Evolutionary conservation across 2,888 invertebrate species (phyloP).

Genomic region (Mechanitis mazaeus): DNA sequence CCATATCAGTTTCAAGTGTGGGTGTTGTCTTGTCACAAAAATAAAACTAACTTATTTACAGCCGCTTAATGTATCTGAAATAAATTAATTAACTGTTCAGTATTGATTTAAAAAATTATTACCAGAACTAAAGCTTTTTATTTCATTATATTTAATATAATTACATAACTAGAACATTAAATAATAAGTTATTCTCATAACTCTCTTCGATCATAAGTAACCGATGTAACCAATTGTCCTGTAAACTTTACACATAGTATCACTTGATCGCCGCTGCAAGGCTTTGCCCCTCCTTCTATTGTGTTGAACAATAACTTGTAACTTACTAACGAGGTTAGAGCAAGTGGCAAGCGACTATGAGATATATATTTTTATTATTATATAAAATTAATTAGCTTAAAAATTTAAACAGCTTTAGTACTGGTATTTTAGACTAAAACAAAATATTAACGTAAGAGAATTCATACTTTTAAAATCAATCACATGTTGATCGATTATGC

Average conservation of each 20-base stretch:
- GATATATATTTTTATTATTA: neutral
- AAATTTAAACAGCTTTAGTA: too few relatives aligned
- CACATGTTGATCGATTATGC: too few relatives aligned
- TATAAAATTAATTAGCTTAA: too few relatives aligned
- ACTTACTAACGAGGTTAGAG: conserved; percentile 65
- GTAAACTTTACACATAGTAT: conserved; percentile 34
- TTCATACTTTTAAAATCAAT: too few relatives aligned
- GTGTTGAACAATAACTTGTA: conserved; percentile 68
- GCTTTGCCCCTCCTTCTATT: conserved; percentile 64
- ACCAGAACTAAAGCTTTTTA: too few relatives aligned
- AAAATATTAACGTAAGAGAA: too few relatives aligned
- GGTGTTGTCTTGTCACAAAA: conserved; percentile 34
- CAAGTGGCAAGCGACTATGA: conserved; percentile 2
- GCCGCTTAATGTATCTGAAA: conserved; percentile 11
- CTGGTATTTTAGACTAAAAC: too few relatives aligned
- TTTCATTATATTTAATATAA: too few relatives aligned
- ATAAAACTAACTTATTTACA: conserved; percentile 24
- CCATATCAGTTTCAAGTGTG: conserved; percentile 60
- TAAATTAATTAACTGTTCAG: neutral
- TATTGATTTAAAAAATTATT: neutral
- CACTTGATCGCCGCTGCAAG: conserved; percentile 48
- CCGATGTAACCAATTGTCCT: conserved; percentile 3
- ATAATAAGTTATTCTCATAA: neutral
- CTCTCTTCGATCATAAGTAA: neutral
- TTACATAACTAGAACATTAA: too few relatives aligned